Percentiles rank a stretch among this genome's conserved stretches.
phyloP scores from a whole-genome alignment of 2,888 invertebrate species.

The Leptothorax acervorum region DNA sequence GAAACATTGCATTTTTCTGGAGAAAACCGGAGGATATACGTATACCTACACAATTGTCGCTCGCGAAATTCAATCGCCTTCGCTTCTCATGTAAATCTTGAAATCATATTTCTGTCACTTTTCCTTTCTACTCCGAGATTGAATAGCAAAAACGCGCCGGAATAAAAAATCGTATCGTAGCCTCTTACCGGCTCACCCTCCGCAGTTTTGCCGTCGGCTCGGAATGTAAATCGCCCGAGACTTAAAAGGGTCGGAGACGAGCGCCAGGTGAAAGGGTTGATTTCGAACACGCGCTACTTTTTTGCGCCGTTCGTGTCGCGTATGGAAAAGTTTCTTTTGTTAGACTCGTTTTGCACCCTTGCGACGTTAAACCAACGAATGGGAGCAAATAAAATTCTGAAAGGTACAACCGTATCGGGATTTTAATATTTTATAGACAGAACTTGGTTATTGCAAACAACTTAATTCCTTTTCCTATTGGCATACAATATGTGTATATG shows the following conservation, averaged over 20 bases:
- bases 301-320: constrained; percentile 17
- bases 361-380: background rate
- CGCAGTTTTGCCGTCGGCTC: constrained; percentile 22
- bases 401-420: background rate
- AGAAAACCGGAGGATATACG: background rate
- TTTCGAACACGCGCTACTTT: constrained; percentile 33
- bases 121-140: background rate
- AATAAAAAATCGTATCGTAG: constrained; percentile 36
- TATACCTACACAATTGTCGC: background rate
- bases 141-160: constrained; percentile 2
- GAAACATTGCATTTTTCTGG: background rate
- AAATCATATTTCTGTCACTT: constrained; percentile 12
- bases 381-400: background rate
- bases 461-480: background rate
- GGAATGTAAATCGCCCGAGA: constrained; percentile 49
- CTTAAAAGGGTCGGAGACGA: constrained; percentile 34
- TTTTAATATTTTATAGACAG: background rate
- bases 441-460: background rate
- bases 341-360: constrained; percentile 4
- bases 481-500: background rate
- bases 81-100: constrained; percentile 17
- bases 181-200: constrained; percentile 27
- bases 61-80: background rate
- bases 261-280: constrained; percentile 22
- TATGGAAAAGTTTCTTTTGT: constrained; percentile 24